Base-by-base conservation (phyloP, 2,888 invertebrate genomes). In the Eudemis profundana region DNA sequence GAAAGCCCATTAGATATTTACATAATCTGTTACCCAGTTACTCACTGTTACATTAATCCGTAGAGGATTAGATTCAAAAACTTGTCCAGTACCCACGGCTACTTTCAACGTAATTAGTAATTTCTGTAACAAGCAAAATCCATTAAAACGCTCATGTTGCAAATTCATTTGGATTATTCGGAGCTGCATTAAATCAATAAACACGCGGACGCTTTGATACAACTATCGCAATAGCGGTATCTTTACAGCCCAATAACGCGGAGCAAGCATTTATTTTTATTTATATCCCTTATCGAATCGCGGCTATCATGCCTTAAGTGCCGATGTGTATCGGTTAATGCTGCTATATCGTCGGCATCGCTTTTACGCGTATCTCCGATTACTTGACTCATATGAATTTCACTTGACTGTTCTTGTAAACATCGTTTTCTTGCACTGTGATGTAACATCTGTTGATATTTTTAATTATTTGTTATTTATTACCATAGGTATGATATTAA, bases 261-360 rank as follows among this genome's bases (percentile, higher is more conserved):
- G 80, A 81, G 78, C 75, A 79, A 79, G 82, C 75, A 82, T 89
- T 89, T 90, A 89, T 86, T 86, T 89, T 81, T 90, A 87, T 88
- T 89, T 88, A 86, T 87, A 84, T 82, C 75, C 74, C 74, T 82
- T 88, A 87, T 89, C 88, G 74, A 74, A 76, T 75, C 69, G 77
- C 62, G 74, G 78, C 73, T 85, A 84, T 86, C 83, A 77, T 74
- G 80, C 80, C 82, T 82, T 86, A 86, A 89, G 88, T 87, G 86
- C 78, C 84, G 89, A 89, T 90, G 80, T 82, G 77, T 87, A 89
- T 89, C 90, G 82, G 73, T 74, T 87, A 88, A 88, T 87, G 82
- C 86, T 76, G 72, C 72, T 66, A 76, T 86, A 87, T 85, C 85
- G 75, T 72, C 84, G 84, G 84, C 85, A 82, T 87, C 86, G 78